Conservation (phyloP, 30 jellyfish, hydroid and myxozoan species). For the Hydractinia echinata region DNA sequence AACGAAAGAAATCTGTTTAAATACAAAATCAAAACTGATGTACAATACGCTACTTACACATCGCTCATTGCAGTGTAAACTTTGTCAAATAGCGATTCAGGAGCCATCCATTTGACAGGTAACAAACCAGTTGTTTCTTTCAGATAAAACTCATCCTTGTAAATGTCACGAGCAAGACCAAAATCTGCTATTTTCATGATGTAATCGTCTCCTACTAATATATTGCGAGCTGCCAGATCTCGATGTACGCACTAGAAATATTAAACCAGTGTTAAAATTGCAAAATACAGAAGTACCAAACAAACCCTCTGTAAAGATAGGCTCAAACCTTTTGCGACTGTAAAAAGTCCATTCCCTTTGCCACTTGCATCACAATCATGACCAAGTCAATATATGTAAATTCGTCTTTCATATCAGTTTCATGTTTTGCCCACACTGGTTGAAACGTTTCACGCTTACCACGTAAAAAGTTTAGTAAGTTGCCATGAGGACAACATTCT, state of each 20-base stretch:
- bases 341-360: slow-evolving; percentile 89
- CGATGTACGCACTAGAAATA: slow-evolving; percentile 82
- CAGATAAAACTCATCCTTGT: slow-evolving; percentile 80
- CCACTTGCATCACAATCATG: slow-evolving; percentile 74
- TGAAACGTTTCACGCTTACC: slow-evolving; percentile 60
- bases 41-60: background rate
- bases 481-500: slow-evolving; percentile 93
- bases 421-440: slow-evolving; percentile 70
- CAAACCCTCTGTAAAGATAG: too few species aligned
- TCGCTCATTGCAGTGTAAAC: slow-evolving; percentile 57
- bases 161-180: slow-evolving; percentile 94
- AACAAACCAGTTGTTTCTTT: slow-evolving; percentile 85
- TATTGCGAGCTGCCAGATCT: slow-evolving; percentile 96
- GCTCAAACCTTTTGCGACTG: slow-evolving; percentile 90
- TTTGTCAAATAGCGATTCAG: slow-evolving; percentile 82
- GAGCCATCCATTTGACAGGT: slow-evolving; percentile 99
- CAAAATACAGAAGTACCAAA: too few species aligned
- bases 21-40: background rate
- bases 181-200: slow-evolving; percentile 88
- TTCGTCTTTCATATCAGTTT: slow-evolving; percentile 66
- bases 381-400: slow-evolving; percentile 66
- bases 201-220: slow-evolving; percentile 83
- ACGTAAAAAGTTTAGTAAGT: slow-evolving; percentile 70
- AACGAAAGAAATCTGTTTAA: background rate
- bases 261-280: background rate